Evolutionary conservation across 1,140 invertebrate genomes (phyloP).

Genomic region (Batillaria attramentaria): DNA sequence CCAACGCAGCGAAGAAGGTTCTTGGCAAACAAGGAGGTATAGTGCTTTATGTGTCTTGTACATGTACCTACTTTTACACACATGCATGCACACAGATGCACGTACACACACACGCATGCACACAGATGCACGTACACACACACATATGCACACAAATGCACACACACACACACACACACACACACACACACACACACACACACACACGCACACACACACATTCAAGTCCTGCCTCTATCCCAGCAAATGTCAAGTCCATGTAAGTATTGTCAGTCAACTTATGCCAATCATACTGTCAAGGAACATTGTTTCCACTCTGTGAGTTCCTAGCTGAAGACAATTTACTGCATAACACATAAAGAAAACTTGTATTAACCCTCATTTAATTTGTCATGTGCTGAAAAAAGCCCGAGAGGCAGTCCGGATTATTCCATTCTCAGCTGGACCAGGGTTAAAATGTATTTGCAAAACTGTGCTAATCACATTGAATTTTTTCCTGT

Average conservation of each 20-base stretch:
- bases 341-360: not conserved
- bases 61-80: not conserved
- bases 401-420: no score
- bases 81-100: no score
- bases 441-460: no score
- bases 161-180: not conserved
- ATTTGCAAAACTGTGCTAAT: no score
- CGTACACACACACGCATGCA: no score
- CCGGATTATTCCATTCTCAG: no score
- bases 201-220: not conserved
- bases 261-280: not conserved
- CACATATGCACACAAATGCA: not conserved
- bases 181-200: not conserved
- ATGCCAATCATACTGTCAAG: not conserved
- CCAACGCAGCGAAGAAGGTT: constrained; percentile 85
- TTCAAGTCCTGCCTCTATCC: no score
- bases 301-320: not conserved
- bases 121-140: not conserved
- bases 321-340: not conserved
- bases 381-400: no score
- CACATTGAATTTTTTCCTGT: no score
- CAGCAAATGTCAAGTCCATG: not conserved
- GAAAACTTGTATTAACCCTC: no score
- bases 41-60: not conserved
- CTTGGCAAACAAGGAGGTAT: constrained; percentile 77